A percentile compares a stretch with the other conserved stretches of the same genome.
Evolutionary conservation across 2,797 vertebrate genomes (phyloP).

Genomic region (Acanthornis magna): DNA sequence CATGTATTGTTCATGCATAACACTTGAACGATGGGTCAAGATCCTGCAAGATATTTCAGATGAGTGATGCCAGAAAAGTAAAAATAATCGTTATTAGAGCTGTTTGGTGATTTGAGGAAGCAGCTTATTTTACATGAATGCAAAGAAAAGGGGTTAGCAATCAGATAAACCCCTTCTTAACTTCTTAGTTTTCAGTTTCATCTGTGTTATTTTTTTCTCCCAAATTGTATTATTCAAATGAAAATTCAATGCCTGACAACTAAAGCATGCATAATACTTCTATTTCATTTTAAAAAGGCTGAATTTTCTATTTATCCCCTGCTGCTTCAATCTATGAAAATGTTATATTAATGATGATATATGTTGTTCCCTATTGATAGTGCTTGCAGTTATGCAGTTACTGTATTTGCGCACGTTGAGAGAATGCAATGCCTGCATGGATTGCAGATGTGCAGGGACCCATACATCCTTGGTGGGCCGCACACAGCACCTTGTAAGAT

Average conservation of each 20-base stretch:
- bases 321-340: neutral
- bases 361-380: neutral
- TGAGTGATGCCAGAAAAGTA: neutral
- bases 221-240: neutral
- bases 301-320: neutral
- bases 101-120: neutral
- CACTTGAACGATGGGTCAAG: neutral
- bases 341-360: neutral
- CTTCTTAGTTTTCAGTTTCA: neutral
- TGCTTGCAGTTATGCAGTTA: neutral
- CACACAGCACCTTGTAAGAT: neutral
- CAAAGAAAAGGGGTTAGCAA: neutral
- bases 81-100: neutral
- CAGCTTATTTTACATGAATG: neutral
- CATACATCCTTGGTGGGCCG: accelerated
- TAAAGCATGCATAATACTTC: neutral
- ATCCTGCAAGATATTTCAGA: neutral
- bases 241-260: neutral
- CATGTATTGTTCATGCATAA: neutral
- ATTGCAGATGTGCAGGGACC: neutral
- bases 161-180: neutral
- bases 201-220: neutral
- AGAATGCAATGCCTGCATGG: neutral
- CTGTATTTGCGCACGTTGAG: neutral
- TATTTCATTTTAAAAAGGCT: neutral